These are phyloP conservation scores for Leptocoma aspasia DNA, from an alignment of 2,113 vertebrate genomes.

Conservation along the genomic window DNA sequence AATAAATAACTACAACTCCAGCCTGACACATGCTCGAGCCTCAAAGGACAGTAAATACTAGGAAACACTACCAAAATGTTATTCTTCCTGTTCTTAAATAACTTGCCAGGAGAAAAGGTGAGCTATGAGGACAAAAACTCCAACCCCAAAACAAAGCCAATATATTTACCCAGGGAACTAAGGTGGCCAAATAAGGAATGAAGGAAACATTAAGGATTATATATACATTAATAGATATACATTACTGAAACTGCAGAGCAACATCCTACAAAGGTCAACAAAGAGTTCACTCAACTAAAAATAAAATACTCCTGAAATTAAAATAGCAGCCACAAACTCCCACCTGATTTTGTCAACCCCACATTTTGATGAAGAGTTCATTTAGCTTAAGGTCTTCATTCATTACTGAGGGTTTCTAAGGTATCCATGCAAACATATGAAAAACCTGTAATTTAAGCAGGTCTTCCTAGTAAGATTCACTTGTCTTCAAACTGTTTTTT, in stretches of 20 bases:
- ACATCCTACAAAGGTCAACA: background rate
- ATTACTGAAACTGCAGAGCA: background rate
- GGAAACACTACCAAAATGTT: constrained; percentile 18
- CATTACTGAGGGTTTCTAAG: background rate
- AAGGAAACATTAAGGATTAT: constrained; percentile 7
- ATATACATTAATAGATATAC: background rate
- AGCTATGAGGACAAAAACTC: background rate
- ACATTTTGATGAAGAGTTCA: background rate
- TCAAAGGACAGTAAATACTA: constrained; percentile 24
- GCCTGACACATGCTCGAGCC: background rate
- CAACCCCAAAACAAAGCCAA: background rate
- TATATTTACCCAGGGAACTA: background rate
- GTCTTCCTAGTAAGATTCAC: background rate
- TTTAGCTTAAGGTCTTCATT: background rate
- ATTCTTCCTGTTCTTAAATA: constrained; percentile 22
- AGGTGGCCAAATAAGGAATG: background rate
- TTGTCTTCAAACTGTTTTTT: background rate
- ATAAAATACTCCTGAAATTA: background rate
- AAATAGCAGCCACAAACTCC: background rate
- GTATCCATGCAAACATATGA: background rate
- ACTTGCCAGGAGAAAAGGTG: background rate
- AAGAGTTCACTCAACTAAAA: background rate
- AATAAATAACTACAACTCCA: constrained; percentile 53
- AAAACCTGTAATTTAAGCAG: background rate
- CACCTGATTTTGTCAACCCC: background rate